Evolutionary conservation across 2,797 vertebrate genomes (phyloP), one percentile per base, ranked within the genome.

Genomic region (Neosilurus mollespiculum): DNA sequence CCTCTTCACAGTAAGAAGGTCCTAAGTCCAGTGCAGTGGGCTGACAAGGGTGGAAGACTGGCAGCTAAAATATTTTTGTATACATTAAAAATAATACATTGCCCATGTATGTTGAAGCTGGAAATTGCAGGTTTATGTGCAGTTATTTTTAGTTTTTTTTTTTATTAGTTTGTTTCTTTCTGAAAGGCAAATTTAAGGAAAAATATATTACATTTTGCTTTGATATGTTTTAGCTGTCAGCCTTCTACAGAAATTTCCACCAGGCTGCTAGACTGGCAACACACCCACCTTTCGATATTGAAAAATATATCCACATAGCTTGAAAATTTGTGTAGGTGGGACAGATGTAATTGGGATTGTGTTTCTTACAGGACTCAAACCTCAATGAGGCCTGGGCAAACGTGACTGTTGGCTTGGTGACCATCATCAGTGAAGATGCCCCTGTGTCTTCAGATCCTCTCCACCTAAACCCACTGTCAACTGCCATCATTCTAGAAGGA

Each of bases 341-440:
- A 30, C 30, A 30, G 30, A 30, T 30, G 30, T 30, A 30, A 30
- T 30, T 30, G 30, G 20, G 18, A 49, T 70, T 70, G 49, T 18
- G 34, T 37, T 4, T 37, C 18, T 49, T 62, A 78, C n/a, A 85
- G 83, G 81, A 5, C 69, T 83, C 7, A 78, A 78, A 81, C 67
- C 59, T 0, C 78, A 67, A 83, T 83, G 56, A 83, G 56, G n/a
- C 62, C 82, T 84, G 75, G 80, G 78, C 61, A 20, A 76, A 65
- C 11, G 51, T 81, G 16, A 58, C 84, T 75, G 76, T 78, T 16
- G 67, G 30, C 30, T 30, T 30, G 30, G 30, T 30, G 30, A 30
- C 30, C 30, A 30, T 30, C 30, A 30, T 30, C 30, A 30, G 30
- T 30, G 30, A 30, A 30, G 30, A 30, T 30, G 30, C 30, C 30